Base-by-base conservation (phyloP, 2,113 vertebrate genomes). In the Gnathonemus longibarbis region DNA sequence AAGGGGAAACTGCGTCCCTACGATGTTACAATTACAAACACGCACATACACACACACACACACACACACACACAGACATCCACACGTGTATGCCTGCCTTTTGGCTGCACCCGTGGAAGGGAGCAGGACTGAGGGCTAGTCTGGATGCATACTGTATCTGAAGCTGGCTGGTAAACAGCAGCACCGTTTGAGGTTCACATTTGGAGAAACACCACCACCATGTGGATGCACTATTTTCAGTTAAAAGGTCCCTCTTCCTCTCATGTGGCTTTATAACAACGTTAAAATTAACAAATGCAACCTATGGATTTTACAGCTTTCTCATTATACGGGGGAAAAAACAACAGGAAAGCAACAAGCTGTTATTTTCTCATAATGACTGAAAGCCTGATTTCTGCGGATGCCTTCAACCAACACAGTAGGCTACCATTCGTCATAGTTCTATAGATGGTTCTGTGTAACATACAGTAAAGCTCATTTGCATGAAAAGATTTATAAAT, bases 211-310 rank as follows among this genome's bases (percentile, higher is more conserved):
- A 84, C 70, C 80, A 90, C 91, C 90, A 46, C 87, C 4, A 19
- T 90, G 91, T 89, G 88, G 84, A 89, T 10, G 89, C 8, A 87
- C 31, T 87, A 90, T 89, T 90, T 88, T 17, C 46, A 89, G 84
- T 5, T 52, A 49, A 70, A 49, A 35, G 83, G 52, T 91, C 85
- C 90, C 92, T 46, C 91, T 92, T n/a, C 35, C n/a, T 91, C 88
- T 90, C 74, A 80, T 70, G 88, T 89, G 88, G 88, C 27, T 83
- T 80, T 49, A 89, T 42, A 53, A 39, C 35, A 19, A 48, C 4
- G 31, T 31, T 31, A 50, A 52, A 24, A 89, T 45, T 42, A 86
- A 52, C 5, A 31, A 89, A 89, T 62, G 62, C 58, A 86, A 45
- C 45, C 7, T 35, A 70, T 27, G 62, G 62, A 27, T 53, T 52